Evolutionary conservation across 2,888 invertebrate genomes (phyloP), one percentile per base, ranked within the genome.

Genomic region (Papilio protenor): DNA sequence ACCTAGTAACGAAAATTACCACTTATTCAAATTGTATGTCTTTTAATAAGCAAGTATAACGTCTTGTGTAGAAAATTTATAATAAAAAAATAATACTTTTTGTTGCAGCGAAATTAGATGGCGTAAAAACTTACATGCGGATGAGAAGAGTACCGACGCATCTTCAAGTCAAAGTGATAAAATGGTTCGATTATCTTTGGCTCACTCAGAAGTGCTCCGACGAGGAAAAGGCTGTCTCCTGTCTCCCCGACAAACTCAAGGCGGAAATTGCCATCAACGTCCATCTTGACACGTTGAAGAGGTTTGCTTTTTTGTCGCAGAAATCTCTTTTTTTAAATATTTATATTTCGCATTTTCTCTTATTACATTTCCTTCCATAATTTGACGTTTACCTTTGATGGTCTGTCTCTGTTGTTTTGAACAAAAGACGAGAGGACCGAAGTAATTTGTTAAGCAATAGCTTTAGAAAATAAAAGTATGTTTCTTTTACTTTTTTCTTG

Each of bases 111-210:
- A 99, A 99, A 95, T 95, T 99, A 91, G 99, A 99, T 90, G 99
- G 98, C 70, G 99, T 99, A 81, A 99, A 99, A 95, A 99, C 99
- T 5, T 99, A 99, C 92, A 99, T 99, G 99, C 96, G 98, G 82
- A 98, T 99, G 97, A 96, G 99, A 75, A 96, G 99, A 85, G 99
- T 99, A 82, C 99, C 99, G 61, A 97, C 97, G 85, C 98, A 98
- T 92, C 96, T 99, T 80, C 99, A 99, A 93, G 98, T 98, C 87
- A 99, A 99, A 94, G 99, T 95, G 78, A 99, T 99, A 94, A 98
- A 99, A 94, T 99, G 99, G 99, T 99, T 99, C 95, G 99, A 99
- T 95, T 99, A 99, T 93, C 96, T 99, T 87, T 99, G 99, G 99
- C 96, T 99, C 88, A 99, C 99, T 83, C 99, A 99, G 95, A 99